These are phyloP conservation scores for Potamarius usumacintae DNA, from an alignment of 2,113 vertebrate genomes.

Conservation along the genomic window DNA sequence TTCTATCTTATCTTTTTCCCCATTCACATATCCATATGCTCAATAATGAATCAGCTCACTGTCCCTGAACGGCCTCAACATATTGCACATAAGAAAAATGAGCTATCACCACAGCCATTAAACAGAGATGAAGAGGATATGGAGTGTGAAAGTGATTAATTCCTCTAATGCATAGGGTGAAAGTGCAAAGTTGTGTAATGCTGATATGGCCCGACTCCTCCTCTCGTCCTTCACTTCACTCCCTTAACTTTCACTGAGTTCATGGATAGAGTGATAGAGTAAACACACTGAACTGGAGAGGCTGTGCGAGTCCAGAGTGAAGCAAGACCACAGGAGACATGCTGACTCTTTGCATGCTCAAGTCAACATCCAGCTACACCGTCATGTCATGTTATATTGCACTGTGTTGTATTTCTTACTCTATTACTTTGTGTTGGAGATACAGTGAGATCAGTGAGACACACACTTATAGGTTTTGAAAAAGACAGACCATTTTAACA, in stretches of 20 bases:
- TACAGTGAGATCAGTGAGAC: neutral
- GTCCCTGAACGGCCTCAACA: neutral
- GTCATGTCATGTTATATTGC: neutral
- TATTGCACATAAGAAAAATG: neutral
- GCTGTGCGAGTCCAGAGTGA: neutral
- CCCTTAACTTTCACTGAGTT: constrained; percentile 17
- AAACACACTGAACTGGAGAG: constrained; percentile 1
- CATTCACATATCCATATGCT: neutral
- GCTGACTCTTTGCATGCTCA: neutral
- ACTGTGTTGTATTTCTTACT: neutral
- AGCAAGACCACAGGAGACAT: neutral
- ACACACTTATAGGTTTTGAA: neutral
- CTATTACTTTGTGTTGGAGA: neutral
- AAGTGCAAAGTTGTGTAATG: neutral
- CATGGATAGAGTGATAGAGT: neutral
- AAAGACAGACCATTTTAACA: neutral
- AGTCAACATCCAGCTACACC: neutral
- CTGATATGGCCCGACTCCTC: neutral
- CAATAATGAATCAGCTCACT: neutral
- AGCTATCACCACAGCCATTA: neutral
- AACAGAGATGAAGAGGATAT: neutral
- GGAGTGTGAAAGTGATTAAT: constrained; percentile 32
- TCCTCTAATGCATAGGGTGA: neutral
- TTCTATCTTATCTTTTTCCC: constrained; percentile 22
- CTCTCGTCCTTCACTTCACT: constrained; percentile 23